Percentiles rank a stretch among this genome's conserved stretches.
Evolutionary conservation across 1,140 invertebrate genomes (phyloP).

Genomic region (Brachionus koreanus): DNA sequence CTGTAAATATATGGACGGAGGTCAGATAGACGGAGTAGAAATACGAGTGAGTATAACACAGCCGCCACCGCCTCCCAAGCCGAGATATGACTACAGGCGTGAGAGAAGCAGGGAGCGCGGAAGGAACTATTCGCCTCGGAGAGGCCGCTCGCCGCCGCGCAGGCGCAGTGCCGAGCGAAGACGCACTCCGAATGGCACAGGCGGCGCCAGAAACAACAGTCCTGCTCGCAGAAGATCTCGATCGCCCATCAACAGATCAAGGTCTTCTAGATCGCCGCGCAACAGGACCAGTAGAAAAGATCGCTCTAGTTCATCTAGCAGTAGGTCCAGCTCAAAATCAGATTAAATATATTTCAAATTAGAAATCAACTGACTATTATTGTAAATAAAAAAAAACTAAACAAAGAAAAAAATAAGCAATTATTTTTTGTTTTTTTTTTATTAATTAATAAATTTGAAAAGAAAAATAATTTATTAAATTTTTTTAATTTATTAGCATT

Average conservation of each 20-base stretch:
- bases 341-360: background rate
- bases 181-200: background rate
- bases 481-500: too few relatives aligned
- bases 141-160: conserved; percentile 12
- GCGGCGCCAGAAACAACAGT: background rate
- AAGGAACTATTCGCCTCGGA: conserved; percentile 25
- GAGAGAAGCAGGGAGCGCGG: background rate
- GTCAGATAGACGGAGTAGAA: conserved; percentile 78
- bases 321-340: background rate
- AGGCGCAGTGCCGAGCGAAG: background rate
- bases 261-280: background rate
- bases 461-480: background rate
- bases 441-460: background rate
- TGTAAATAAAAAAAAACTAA: background rate
- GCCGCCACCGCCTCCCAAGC: conserved; percentile 63
- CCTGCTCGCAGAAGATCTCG: background rate
- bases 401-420: background rate
- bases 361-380: background rate
- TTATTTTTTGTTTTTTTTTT: background rate
- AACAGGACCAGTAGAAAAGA: background rate
- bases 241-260: background rate
- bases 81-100: background rate
- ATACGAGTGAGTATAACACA: conserved; percentile 85
- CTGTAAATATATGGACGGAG: conserved; percentile 98
- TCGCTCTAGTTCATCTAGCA: background rate